Base-by-base conservation (phyloP, 2,797 vertebrate genomes). In the Tokudaia tokunoshimensis region DNA sequence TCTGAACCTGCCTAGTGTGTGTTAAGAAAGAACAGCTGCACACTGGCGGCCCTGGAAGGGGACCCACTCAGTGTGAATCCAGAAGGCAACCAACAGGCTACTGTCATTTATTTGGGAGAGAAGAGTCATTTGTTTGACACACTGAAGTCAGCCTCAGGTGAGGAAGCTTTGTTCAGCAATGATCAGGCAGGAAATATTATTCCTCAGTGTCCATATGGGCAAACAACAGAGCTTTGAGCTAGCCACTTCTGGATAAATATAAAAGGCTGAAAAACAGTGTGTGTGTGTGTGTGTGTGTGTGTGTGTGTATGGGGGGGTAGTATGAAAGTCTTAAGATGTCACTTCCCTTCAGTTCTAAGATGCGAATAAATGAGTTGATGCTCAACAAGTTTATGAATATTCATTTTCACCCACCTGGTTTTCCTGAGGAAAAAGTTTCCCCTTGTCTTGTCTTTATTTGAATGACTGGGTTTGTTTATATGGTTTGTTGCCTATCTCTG, bases 11-110 rank as follows among this genome's bases (percentile, higher is more conserved):
- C 78, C 0, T 5, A 86, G 15, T 61, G 8, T 76, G 61, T 55
- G 47, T 74, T 92, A 89, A 75, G 67, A 88, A 85, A 96, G 67
- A 59, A 63, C 44, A 93, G 59, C 67, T 61, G 17, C 81, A 47
- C 83, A 70, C 55, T 83, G 0, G 7, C 12, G 31, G 52, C 15
- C 26, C n/a, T 67, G 89, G 86, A 85, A 91, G 57, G 76, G 10
- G 59, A 74, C 24, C 84, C 8, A 3, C 75, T 88, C 50, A 17
- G 41, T 81, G 76, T 55, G 55, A 93, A 88, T 74, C 96, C 91
- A 84, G 91, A 97, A 92, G 76, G 92, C 89, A 89, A 84, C 79
- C 92, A 96, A 95, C 75, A 87, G 88, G 52, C 72, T 91, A 81
- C 6, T 95, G 82, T 87, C 95, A 84, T 94, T 91, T 95, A 81